Percentiles rank a stretch among this genome's conserved stretches.
Evolutionary conservation across 2,888 invertebrate genomes (phyloP).

Genomic region (Dasypolia templi): DNA sequence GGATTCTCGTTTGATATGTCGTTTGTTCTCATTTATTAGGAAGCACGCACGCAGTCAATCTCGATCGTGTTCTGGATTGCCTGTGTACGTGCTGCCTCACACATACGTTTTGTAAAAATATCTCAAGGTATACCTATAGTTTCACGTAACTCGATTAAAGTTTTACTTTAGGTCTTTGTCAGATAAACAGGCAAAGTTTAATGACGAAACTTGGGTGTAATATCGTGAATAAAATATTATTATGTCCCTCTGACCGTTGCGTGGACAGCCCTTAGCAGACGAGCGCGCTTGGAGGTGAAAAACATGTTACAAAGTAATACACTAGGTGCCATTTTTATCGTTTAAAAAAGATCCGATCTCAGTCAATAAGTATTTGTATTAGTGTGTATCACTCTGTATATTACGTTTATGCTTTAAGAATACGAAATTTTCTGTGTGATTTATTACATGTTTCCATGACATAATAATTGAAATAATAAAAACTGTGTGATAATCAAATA

Average conservation of each 20-base stretch:
- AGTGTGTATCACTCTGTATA: too few relatives aligned
- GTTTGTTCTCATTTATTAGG: too few relatives aligned
- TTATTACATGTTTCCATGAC: too few relatives aligned
- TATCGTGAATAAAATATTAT: conserved; percentile 53
- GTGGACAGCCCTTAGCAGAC: conserved; percentile 12
- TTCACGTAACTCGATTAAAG: conserved; percentile 29
- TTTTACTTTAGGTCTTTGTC: conserved; percentile 28
- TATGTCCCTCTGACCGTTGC: conserved; percentile 19
- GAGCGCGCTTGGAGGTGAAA: neutral
- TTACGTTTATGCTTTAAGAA: too few relatives aligned
- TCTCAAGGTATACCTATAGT: conserved; percentile 7
- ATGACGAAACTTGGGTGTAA: conserved; percentile 36
- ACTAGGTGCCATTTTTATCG: neutral
- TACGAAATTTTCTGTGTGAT: too few relatives aligned
- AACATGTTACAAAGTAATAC: neutral
- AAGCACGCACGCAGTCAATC: too few relatives aligned
- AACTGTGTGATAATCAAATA: too few relatives aligned
- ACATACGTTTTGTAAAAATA: neutral
- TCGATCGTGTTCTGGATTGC: too few relatives aligned
- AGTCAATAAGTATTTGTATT: too few relatives aligned
- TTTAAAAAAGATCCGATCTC: neutral
- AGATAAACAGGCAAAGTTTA: conserved; percentile 48
- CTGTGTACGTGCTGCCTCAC: neutral
- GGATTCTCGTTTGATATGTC: too few relatives aligned
- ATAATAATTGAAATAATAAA: too few relatives aligned